Evolutionary conservation across 1,140 invertebrate genomes (phyloP).

Genomic region (Drosophila simulans): DNA sequence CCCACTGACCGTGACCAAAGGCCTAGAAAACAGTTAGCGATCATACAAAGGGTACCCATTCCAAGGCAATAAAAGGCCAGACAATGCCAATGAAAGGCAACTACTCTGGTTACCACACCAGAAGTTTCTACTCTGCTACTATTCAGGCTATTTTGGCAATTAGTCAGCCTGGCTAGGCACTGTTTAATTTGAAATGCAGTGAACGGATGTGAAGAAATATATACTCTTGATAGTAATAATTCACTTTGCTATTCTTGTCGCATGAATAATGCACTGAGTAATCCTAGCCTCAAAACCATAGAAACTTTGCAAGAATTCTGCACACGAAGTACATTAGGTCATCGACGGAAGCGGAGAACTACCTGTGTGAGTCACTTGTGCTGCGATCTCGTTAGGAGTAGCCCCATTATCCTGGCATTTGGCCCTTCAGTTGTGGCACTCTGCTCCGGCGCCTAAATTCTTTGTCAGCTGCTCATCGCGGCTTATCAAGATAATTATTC

Average conservation of each 20-base stretch:
- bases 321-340: background rate
- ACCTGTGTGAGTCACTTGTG: background rate
- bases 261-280: background rate
- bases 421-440: background rate
- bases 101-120: constrained; percentile 10
- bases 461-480: constrained; percentile 5
- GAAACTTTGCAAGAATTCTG: background rate
- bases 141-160: background rate
- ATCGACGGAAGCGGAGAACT: background rate
- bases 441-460: background rate
- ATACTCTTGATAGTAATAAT: too few species aligned
- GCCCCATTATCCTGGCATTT: background rate
- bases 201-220: background rate
- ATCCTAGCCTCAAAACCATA: background rate
- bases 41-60: background rate
- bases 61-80: background rate
- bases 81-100: constrained; percentile 8
- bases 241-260: background rate
- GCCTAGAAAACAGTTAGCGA: constrained; percentile 65
- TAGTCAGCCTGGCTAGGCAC: background rate
- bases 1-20: constrained; percentile 74
- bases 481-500: constrained; percentile 48
- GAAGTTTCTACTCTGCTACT: background rate
- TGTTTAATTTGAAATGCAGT: background rate
- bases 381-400: background rate